Evolutionary conservation across 2,888 invertebrate species (phyloP), one percentile per base, ranked within the genome.

Genomic region (Polia nebulosa): DNA sequence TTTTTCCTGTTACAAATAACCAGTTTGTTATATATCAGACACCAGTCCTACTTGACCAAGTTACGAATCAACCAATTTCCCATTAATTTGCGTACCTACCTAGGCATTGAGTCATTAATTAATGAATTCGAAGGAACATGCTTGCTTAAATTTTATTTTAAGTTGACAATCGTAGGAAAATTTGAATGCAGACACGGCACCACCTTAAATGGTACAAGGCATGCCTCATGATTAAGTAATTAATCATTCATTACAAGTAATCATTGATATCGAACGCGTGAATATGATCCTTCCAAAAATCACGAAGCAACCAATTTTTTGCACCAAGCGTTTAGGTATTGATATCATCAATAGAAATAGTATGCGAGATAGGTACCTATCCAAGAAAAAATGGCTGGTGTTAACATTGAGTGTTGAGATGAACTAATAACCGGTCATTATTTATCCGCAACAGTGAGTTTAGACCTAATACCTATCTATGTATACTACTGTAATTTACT

Each of bases 1-100:
- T 45, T 80, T 78, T 74, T 81, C 79, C 79, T 81, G 81, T 67
- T 73, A 60, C 58, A 52, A 62, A 34, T 68, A 77, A 81, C 69
- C 44, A 29, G 65, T 69, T 72, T 61, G 53, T 65, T 49, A 70
- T 44, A 51, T 70, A 61, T 58, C 56, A 64, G 65, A 39, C 67
- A 75, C 75, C 59, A 41, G 79, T 79, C 74, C 41, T 69, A 79
- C 79, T 79, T 81, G 81, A 76, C 79, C 79, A 83, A 83, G 64
- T 83, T 70, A 72, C 71, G 65, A 76, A 72, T 67, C 32, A 52
- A 65, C 64, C 47, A 60, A 71, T 61, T 69, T 76, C 59, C 52
- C 79, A 72, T 58, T 58, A 76, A 72, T 74, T 72, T 65, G 56
- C 61, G 65, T 76, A 67, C 61, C 53, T 76, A 67, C 61, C 53